A percentile compares a stretch with the other conserved stretches of the same genome.
These are phyloP conservation scores for Podargus strigoides DNA, from an alignment of 2,797 vertebrate genomes.

Conservation along the genomic window DNA sequence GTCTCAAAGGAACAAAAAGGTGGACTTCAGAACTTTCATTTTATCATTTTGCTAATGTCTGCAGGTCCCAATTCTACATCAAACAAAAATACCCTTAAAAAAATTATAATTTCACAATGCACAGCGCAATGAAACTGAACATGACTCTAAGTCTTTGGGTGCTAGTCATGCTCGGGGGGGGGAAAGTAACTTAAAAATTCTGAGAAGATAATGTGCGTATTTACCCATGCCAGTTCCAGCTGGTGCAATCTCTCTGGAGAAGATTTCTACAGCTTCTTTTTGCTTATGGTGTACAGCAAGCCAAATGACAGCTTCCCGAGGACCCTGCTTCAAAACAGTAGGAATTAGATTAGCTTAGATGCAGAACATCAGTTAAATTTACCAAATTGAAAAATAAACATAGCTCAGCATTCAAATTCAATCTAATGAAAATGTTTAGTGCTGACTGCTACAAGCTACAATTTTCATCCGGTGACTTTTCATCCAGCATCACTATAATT, in stretches of 20 bases:
- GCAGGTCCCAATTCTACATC: not conserved
- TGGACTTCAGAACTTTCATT: not conserved
- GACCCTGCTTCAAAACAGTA: conserved; percentile 62
- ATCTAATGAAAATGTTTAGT: not conserved
- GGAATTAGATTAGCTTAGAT: not conserved
- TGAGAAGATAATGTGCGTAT: not conserved
- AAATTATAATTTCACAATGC: not conserved
- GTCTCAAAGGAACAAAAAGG: not conserved
- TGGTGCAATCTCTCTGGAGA: conserved; percentile 82
- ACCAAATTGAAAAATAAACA: not conserved
- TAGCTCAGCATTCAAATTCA: not conserved
- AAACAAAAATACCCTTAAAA: not conserved
- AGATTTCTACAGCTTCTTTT: conserved; percentile 83
- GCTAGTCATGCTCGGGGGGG: not conserved
- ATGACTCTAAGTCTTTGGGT: fast-evolving
- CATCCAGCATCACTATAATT: not conserved
- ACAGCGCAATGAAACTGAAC: not conserved
- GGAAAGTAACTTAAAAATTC: not conserved
- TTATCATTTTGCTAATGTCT: not conserved
- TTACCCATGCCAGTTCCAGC: conserved; percentile 88
- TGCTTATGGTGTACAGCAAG: conserved; percentile 83
- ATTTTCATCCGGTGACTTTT: not conserved
- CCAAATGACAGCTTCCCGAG: conserved; percentile 85
- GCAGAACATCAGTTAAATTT: not conserved
- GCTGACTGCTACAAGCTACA: not conserved